Conservation (phyloP, 2,797 vertebrate genomes). For the Arremon brunneinucha region DNA sequence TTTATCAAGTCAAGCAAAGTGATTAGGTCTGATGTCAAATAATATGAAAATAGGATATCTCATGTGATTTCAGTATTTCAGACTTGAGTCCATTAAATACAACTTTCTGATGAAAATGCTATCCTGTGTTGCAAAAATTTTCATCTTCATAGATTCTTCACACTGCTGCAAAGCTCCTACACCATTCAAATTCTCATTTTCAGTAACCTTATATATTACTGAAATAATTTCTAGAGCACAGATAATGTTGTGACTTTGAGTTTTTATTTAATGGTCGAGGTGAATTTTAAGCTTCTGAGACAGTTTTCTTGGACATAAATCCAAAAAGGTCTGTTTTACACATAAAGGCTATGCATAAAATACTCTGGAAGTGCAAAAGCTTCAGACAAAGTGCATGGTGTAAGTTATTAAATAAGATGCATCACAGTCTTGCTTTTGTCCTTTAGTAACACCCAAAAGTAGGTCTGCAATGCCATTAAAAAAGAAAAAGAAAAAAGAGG, state of each 20-base stretch:
- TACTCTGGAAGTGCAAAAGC: neutral
- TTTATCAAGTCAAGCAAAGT: conserved; percentile 62
- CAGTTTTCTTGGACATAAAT: neutral
- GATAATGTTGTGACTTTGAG: neutral
- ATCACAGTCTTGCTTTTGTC: neutral
- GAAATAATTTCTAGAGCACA: neutral
- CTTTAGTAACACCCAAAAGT: neutral
- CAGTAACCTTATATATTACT: neutral
- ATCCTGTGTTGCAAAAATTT: neutral
- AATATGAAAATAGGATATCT: conserved; percentile 24
- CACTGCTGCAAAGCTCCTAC: neutral
- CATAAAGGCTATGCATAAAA: neutral
- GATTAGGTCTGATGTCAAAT: conserved; percentile 65
- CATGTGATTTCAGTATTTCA: conserved; percentile 38
- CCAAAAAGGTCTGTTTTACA: neutral
- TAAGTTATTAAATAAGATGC: neutral
- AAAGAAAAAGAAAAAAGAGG: neutral
- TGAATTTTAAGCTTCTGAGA: neutral
- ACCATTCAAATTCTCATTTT: neutral
- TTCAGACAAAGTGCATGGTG: neutral
- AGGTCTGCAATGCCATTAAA: neutral
- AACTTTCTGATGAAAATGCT: conserved; percentile 24
- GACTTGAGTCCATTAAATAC: conserved; percentile 20
- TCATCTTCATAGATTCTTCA: neutral
- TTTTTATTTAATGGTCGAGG: neutral